Conservation (phyloP, 2,797 vertebrate genomes). For the Hipposideros larvatus region DNA sequence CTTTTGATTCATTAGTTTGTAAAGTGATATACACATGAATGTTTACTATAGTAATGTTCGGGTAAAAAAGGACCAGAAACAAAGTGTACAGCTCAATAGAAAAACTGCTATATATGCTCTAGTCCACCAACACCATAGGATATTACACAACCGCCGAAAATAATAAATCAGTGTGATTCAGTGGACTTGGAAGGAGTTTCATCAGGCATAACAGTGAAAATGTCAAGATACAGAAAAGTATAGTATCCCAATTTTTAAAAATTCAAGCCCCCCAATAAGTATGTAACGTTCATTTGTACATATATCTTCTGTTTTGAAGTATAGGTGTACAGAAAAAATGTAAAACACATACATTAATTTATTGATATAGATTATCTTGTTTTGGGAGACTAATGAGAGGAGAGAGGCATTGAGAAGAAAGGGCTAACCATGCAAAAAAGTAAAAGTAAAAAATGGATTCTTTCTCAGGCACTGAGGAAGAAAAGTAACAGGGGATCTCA, state of each 20-base stretch:
- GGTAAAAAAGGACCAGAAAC: not conserved
- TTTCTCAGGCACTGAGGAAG: not conserved
- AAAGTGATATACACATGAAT: not conserved
- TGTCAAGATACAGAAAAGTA: not conserved
- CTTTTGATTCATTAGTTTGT: not conserved
- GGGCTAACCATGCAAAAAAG: not conserved
- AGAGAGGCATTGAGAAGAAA: not conserved
- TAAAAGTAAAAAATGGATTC: not conserved
- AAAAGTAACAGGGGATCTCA: accelerated
- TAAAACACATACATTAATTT: not conserved
- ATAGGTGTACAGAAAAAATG: not conserved
- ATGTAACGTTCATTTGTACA: not conserved
- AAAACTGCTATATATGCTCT: not conserved
- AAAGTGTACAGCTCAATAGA: not conserved
- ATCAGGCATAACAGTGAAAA: not conserved
- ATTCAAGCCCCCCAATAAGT: not conserved
- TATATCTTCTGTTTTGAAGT: not conserved
- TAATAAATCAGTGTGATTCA: not conserved
- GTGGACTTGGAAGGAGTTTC: not conserved
- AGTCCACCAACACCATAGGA: not conserved
- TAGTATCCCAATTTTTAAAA: not conserved
- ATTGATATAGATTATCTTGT: not conserved
- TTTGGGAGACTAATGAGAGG: not conserved
- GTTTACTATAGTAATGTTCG: not conserved
- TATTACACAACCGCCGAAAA: not conserved